These are phyloP conservation scores for Cetoscarus ocellatus DNA, from an alignment of 2,797 vertebrate genomes.

Conservation along the genomic window DNA sequence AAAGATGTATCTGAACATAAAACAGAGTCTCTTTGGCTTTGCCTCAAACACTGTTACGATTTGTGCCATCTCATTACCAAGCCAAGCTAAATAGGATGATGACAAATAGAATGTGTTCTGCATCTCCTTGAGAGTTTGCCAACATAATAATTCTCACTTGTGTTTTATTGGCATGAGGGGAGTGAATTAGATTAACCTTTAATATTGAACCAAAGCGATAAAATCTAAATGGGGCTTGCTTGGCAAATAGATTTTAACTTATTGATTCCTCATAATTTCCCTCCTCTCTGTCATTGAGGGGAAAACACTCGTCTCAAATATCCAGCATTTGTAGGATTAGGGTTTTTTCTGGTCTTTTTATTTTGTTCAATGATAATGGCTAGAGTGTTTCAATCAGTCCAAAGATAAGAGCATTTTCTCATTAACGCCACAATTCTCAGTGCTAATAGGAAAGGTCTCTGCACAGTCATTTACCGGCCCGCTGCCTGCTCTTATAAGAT, in stretches of 20 bases:
- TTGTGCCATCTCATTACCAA: slow-evolving; percentile 68
- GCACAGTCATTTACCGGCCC: slow-evolving; percentile 47
- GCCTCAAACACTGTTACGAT: slow-evolving; percentile 50
- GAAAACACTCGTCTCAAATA: slow-evolving; percentile 35
- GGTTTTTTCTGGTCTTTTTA: slow-evolving; percentile 28
- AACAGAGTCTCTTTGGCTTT: slow-evolving; percentile 55
- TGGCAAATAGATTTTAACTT: slow-evolving; percentile 75
- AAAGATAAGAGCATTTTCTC: slow-evolving; percentile 57
- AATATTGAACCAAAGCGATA: slow-evolving; percentile 78
- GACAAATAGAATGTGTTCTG: slow-evolving; percentile 75
- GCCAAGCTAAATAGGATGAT: slow-evolving; percentile 76
- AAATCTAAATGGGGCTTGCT: slow-evolving; percentile 79
- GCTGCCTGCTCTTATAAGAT: slow-evolving; percentile 24
- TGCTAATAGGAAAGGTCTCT: slow-evolving; percentile 47
- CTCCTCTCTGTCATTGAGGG: slow-evolving; percentile 52
- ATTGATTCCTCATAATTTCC: slow-evolving; percentile 79
- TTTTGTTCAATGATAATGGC: slow-evolving; percentile 61
- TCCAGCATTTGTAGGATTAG: slow-evolving; percentile 32
- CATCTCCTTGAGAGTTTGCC: slow-evolving; percentile 77
- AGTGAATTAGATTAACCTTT: slow-evolving; percentile 84
- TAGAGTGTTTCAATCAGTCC: slow-evolving; percentile 46
- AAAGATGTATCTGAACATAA: slow-evolving; percentile 50
- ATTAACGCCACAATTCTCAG: slow-evolving; percentile 47
- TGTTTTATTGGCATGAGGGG: slow-evolving; percentile 76
- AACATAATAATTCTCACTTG: slow-evolving; percentile 78